Base-by-base conservation (phyloP, 2,113 vertebrate species). In the Forbesichthys agassizii region DNA sequence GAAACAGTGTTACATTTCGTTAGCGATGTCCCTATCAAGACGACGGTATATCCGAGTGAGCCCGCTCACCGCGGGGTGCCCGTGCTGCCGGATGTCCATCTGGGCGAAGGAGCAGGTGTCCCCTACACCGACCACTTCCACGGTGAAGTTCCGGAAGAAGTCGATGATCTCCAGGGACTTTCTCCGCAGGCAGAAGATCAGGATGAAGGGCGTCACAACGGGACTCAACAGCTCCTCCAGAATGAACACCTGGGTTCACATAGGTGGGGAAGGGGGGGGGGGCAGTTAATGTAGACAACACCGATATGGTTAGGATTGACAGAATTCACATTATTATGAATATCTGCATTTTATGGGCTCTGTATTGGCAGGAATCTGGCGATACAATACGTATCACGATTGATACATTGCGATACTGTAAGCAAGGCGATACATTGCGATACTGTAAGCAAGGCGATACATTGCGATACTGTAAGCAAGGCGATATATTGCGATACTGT, bases 31-130 rank as follows among this genome's bases (percentile, higher is more conserved):
- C 27, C 27, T 3, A 27, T 27, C 2, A 27, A 27, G 27, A 3
- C 27, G 1, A 27, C 27, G 27, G 27, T 8, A 4, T 8, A 14
- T 14, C 14, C 57, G 52, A 9, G 6, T 46, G 52, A 18, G n/a
- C 6, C 3, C 5, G 5, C 90, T 90, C 91, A 98, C 98, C 85
- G 96, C 95, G 0, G 98, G 98, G 81, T 99, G 96, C 59, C 98
- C 98, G 0, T 99, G 98, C 80, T 98, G 96, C 48, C 98, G 95
- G 74, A 99, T 95, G 0, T 99, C 97, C 98, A 99, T 99, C 91
- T 99, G 98, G 51, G 98, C 97, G 8, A 99, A 99, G 51, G 98
- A 99, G 81, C 97, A 99, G 60, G 96, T 99, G 85, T 99, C 98
- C 0, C 98, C 98, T 9, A 98, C 98, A 0, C 98, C 97, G 6